These are phyloP conservation scores for Rhinichthys klamathensis DNA, from an alignment of 2,113 vertebrate genomes.

Conservation along the genomic window DNA sequence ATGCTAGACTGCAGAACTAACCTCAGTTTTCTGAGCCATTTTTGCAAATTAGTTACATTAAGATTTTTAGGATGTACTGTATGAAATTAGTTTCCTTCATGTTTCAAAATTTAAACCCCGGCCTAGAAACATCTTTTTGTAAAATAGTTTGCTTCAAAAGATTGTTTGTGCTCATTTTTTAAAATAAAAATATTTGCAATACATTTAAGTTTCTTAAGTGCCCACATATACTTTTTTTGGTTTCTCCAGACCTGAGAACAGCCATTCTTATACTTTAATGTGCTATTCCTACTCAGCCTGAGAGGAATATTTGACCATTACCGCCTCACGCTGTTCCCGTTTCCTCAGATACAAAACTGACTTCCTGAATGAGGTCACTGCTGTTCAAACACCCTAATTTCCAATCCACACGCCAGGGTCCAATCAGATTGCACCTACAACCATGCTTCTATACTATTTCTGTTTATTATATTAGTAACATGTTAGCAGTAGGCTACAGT, in stretches of 20 bases:
- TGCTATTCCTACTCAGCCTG: neutral
- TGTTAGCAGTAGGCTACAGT: neutral
- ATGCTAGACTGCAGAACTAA: neutral
- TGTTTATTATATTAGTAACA: constrained; percentile 25
- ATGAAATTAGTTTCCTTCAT: too few relatives aligned
- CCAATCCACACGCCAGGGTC: constrained; percentile 45
- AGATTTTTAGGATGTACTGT: neutral
- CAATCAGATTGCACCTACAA: constrained; percentile 47
- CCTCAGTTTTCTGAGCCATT: too few relatives aligned
- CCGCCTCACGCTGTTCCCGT: constrained; percentile 47
- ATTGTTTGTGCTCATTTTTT: too few relatives aligned
- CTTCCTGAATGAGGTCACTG: constrained; percentile 71
- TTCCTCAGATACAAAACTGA: constrained; percentile 74
- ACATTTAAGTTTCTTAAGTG: neutral
- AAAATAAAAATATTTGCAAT: neutral
- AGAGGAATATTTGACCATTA: constrained; percentile 64
- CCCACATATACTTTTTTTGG: neutral
- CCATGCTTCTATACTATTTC: constrained; percentile 13
- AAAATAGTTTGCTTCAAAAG: too few relatives aligned
- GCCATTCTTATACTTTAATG: neutral
- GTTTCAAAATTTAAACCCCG: too few relatives aligned
- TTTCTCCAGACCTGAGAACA: neutral
- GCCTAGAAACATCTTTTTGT: too few relatives aligned
- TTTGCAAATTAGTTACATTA: neutral
- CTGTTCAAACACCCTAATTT: constrained; percentile 41